Evolutionary conservation across 2,113 vertebrate genomes (phyloP), one percentile per base, ranked within the genome.

Genomic region (Vidua chalybeata): DNA sequence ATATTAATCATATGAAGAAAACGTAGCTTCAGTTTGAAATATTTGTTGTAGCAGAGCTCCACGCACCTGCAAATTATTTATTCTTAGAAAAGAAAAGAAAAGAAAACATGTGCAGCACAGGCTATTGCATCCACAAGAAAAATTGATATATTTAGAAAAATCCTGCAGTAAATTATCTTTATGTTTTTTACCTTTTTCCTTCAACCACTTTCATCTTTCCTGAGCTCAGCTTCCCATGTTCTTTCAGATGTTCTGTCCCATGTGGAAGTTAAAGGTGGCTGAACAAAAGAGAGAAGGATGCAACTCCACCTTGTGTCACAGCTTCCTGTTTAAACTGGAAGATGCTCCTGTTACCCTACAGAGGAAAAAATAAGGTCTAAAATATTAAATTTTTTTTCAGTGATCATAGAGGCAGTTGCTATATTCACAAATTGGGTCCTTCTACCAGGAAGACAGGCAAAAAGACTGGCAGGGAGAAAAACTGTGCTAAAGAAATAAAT

Each of bases 1-100:
- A 9, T 94, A 97, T 97, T 97, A 96, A 95, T 97, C 90, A 94
- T 82, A 58, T 15, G 92, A 92, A 90, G 74, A 92, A 96, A 94
- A 90, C 4, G 9, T 69, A 89, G 27, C 56, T 95, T 94, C 62
- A 66, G 39, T 78, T 92, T 92, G 88, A 94, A 97, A 96, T 90
- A 97, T 96, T 97, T 96, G 88, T 94, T 95, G 58, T 58, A 86
- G 81, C 13, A 82, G 89, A 96, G 84, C 48, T 93, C 76, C 76
- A 74, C 1, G 30, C 63, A 96, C 84, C 94, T 97, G 66, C n/a
- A 93, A 93, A 95, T 92, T 96, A 97, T 95, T 95, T 93, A 71
- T 81, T 93, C 71, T 76, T 75, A 23, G 48, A 84, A 86, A 67
- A 46, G 31, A 87, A 93, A 84, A 84, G 56, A n/a, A 35, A 35